Base-by-base conservation (phyloP, 2,888 invertebrate species). In the Drosophila paranaensis region DNA sequence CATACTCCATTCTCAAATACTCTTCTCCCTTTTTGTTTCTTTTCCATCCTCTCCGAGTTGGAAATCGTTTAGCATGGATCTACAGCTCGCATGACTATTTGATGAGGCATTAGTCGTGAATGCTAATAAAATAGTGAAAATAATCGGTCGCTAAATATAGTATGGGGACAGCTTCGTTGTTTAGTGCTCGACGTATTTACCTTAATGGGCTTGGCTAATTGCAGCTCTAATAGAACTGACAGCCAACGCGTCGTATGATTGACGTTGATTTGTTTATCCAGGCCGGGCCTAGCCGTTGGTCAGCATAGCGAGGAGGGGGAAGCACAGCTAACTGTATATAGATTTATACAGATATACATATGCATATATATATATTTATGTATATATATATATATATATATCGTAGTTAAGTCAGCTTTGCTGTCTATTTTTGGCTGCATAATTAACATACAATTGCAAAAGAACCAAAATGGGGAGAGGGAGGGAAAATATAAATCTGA, bases 371-470 rank as follows among this genome's bases (percentile, higher is more conserved):
- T 35, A 35, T 20, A 3, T 9, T 5, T 27, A 37, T 14, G 13
- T 51, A 25, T 14, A 25, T 51, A 9, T 37, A 25, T 14, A 16
- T 40, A 33, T 43, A 39, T 33, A 14, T 53, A 20, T 45, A n/a
- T 16, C 51, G 20, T 56, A 40, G 46, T 40, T 62, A 40, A 60
- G 55, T 60, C 73, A 56, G 60, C 48, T 30, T 51, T 51, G 39
- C 37, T 55, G 62, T 65, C 79, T 79, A 84, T 78, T 81, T 82
- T 54, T 81, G 83, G 70, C 53, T 53, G 64, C 81, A 71, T 77
- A 86, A 86, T 82, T 86, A 82, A 86, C 86, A 64, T 74, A 71
- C 81, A 86, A 82, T 82, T 82, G 74, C 57, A 53, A 71, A 72
- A 63, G 50, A 67, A 58, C 35, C 37, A 39, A 30, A 54, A 16